A percentile compares a stretch with the other conserved stretches of the same genome.
Conservation (phyloP, 2,888 invertebrate species). For the Ophion obscuratus region DNA sequence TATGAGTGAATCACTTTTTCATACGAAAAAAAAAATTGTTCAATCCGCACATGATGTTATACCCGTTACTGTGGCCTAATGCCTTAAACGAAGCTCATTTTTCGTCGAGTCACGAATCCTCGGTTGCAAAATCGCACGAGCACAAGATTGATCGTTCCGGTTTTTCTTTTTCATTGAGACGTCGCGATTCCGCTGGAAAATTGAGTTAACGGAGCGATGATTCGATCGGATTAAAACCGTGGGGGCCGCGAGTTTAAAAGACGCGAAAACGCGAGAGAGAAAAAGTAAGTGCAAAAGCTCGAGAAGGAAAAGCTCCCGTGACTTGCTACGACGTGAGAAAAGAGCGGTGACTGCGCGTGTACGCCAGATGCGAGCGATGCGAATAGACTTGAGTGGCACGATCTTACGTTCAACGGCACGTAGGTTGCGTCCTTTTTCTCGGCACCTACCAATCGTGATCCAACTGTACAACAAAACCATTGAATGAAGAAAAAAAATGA, state of each 20-base stretch:
- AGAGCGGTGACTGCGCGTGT: constrained; percentile 6
- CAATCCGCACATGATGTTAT: too few species aligned
- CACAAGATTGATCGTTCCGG: constrained; percentile 78
- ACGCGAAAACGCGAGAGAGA: constrained; percentile 35
- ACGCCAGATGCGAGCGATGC: not conserved
- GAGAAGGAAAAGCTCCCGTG: constrained; percentile 74
- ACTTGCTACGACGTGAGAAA: constrained; percentile 19
- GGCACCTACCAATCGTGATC: constrained; percentile 14
- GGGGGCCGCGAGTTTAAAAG: constrained; percentile 75
- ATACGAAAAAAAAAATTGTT: too few species aligned
- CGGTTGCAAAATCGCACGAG: constrained; percentile 40
- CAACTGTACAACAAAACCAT: constrained; percentile 20
- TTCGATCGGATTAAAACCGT: constrained; percentile 81
- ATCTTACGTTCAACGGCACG: not conserved
- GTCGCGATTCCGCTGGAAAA: constrained; percentile 7
- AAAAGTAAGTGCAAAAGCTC: constrained; percentile 80
- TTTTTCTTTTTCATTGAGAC: constrained; percentile 70
- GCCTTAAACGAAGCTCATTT: not conserved
- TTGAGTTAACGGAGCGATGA: constrained; percentile 68
- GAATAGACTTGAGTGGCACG: not conserved
- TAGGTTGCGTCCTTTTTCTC: too few species aligned
- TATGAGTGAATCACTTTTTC: too few species aligned
- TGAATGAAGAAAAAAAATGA: constrained; percentile 22
- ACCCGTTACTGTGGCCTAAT: too few species aligned
- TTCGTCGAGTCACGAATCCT: constrained; percentile 51